Evolutionary conservation across 2,888 invertebrate species (phyloP), one percentile per base, ranked within the genome.

Genomic region (Phragmatobia fuliginosa): DNA sequence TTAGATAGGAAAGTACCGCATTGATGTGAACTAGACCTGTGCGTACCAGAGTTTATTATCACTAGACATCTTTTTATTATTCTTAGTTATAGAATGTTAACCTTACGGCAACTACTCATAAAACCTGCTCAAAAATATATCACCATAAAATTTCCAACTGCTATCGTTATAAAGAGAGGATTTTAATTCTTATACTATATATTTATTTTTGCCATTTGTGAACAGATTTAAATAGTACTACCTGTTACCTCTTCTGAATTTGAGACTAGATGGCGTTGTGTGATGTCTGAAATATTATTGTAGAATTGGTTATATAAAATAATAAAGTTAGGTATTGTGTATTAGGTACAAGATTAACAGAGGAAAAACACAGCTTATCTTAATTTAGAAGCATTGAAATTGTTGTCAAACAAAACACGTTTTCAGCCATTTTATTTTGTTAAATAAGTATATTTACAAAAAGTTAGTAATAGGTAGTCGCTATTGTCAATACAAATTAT

Each of bases 1-100:
- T 70, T 21, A 45, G 62, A 67, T 70, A 63, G 70, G 78, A 75
- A 75, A 77, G 84, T 72, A 75, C 75, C 67, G 72, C 78, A 71
- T 71, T 70, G 62, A 77, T 71, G 58, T 62, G 62, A 61, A 45
- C 58, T 66, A 41, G 25, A 36, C 49, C 61, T 61, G 49, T 32
- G n/a, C 28, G 21, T 49, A n/a, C 28, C 25, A 38, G 11, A 52
- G 59, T 60, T 68, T 59, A 64, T 59, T 59, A 64, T 64, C 60
- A 59, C 38, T 33, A n/a, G 49, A 21, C 65, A 21, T 63, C 28
- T 58, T 56, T 56, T 36, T 32, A n/a, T 28, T 6, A 1, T 18
- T 60, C 33, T 33, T 60, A 32, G 18, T 58, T 31, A 31, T 4
- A 58, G 59, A 60, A 60, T 11, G 11, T 60, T 60, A 56, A 14